Conservation (phyloP, 2,888 invertebrate genomes). For the Tineola bisselliella region DNA sequence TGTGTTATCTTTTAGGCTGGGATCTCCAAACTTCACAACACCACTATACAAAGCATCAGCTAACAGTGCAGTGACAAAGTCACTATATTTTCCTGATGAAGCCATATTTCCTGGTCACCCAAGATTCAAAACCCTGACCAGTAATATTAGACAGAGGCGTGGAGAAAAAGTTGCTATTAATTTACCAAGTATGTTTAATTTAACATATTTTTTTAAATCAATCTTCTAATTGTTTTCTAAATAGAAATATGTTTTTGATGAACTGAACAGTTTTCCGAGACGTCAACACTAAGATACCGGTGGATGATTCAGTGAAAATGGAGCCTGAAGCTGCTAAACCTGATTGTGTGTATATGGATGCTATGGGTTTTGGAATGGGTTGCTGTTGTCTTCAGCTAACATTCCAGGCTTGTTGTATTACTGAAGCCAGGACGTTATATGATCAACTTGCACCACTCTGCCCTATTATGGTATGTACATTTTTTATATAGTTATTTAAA, state of each 20-base stretch:
- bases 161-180: conserved; percentile 97
- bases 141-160: conserved; percentile 90
- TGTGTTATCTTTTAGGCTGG: conserved; percentile 70
- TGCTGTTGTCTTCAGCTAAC: conserved; percentile 96
- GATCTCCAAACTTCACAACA: conserved; percentile 87
- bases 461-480: conserved; percentile 90
- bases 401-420: conserved; percentile 96
- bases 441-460: conserved; percentile 97
- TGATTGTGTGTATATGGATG: conserved; percentile 97
- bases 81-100: conserved; percentile 93
- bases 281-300: conserved; percentile 83
- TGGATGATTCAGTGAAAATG: conserved; percentile 76
- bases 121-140: conserved; percentile 89
- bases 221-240: not conserved
- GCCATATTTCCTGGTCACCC: conserved; percentile 97
- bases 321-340: conserved; percentile 76
- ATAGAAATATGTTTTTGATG: not conserved
- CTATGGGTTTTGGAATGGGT: conserved; percentile 99
- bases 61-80: conserved; percentile 78
- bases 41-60: conserved; percentile 75
- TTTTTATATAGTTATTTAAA: too few species aligned
- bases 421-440: conserved; percentile 94
- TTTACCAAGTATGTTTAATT: conserved; percentile 79
- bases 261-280: conserved; percentile 85
- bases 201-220: not conserved